Base-by-base conservation (phyloP, 2,113 vertebrate species). In the Thryonomys swinderianus region DNA sequence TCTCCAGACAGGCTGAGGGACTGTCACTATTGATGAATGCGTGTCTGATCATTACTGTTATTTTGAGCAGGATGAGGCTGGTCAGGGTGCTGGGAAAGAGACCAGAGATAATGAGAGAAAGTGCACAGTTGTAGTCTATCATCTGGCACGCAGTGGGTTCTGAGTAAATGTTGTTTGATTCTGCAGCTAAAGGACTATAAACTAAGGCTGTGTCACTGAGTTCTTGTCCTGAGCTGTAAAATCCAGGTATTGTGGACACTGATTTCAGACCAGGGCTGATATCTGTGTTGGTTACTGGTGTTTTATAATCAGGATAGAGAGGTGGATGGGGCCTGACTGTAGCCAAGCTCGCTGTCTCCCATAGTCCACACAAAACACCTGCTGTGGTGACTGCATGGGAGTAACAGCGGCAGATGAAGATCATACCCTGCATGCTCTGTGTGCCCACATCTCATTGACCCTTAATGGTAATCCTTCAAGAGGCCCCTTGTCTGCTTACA, bases 101-200 rank as follows among this genome's bases (percentile, higher is more conserved):
- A 57, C 30, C 10, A 23, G 76, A 80, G 53, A 55, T 48, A 2
- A n/a, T 34, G 87, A n/a, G 48, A 5, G 18, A 2, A 5, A 8
- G 21, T 57, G 0, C 53, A 14, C 0, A 2, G 59, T 2, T 0
- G 8, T 25, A 7, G 16, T 32, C 64, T 51, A 18, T 14, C 4
- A 7, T 11, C 18, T 30, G 18, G 45, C 8, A 32, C 45, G 0
- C 7, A 82, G 73, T 79, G 93, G 53, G 21, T 48, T 61, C 73
- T 79, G 51, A 57, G 2, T 40, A 73, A 32, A 27, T 71, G 8
- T 27, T 25, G 45, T 42, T 21, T 57, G 55, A 12, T 91, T 94
- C 87, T 89, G 51, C 0, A 3, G 16, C 23, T 67, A 7, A 61
- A 10, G 59, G 48, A 9, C 59, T 81, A 30, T 85, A 84, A 42